Conservation (phyloP, 2,113 vertebrate species). For the Nanorana parkeri region DNA sequence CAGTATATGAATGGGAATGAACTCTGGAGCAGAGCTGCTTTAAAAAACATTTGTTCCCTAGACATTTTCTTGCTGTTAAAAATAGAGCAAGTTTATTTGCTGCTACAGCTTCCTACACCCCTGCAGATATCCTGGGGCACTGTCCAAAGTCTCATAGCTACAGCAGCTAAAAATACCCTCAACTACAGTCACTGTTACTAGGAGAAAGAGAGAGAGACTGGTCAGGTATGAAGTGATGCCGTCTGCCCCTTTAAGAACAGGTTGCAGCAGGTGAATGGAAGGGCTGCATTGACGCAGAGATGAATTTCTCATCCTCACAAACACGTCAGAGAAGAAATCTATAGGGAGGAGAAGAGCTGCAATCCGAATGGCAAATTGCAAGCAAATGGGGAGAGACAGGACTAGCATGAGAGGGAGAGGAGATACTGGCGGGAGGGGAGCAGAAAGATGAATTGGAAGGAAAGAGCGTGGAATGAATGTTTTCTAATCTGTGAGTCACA, state of each 20-base stretch:
- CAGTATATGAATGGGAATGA: too few relatives aligned
- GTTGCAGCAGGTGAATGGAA: slow-evolving; percentile 55
- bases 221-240: not conserved
- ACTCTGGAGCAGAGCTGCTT: too few relatives aligned
- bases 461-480: slow-evolving; percentile 23
- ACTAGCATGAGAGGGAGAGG: slow-evolving; percentile 24
- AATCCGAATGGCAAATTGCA: slow-evolving; percentile 64
- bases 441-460: slow-evolving; percentile 45
- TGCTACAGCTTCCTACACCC: not conserved
- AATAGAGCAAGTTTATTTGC: too few relatives aligned
- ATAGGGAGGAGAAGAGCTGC: slow-evolving; percentile 51
- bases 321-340: slow-evolving; percentile 54
- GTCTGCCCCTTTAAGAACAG: slow-evolving; percentile 47
- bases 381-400: slow-evolving; percentile 60
- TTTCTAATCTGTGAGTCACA: slow-evolving; percentile 39
- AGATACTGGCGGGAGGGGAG: slow-evolving; percentile 2
- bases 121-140: not conserved
- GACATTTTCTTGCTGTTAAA: not conserved
- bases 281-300: slow-evolving; percentile 56
- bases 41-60: too few relatives aligned
- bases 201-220: not conserved
- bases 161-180: slow-evolving; percentile 13
- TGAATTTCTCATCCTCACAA: slow-evolving; percentile 53
- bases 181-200: not conserved
- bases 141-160: not conserved